phyloP scores from a whole-genome alignment of 2,113 vertebrate species.

The Okapia johnstoni region DNA sequence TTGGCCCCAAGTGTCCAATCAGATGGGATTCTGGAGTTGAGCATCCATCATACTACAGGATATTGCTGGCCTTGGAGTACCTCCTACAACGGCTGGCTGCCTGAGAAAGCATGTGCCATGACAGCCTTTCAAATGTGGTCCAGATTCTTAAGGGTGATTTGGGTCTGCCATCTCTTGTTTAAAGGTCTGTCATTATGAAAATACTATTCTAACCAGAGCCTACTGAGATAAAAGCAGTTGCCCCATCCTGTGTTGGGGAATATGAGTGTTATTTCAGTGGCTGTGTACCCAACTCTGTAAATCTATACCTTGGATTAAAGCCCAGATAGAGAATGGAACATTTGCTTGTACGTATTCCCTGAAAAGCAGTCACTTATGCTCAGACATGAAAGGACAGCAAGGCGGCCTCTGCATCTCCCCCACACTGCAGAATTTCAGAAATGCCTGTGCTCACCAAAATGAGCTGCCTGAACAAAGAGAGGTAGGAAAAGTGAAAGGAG shows the following conservation, averaged over 20 bases:
- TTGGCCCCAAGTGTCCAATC: neutral
- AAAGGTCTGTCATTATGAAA: neutral
- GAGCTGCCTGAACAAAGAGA: neutral
- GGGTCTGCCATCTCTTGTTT: neutral
- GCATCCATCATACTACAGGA: neutral
- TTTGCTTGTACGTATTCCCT: neutral
- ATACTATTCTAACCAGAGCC: neutral
- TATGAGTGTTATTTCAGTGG: neutral
- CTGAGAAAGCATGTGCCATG: neutral
- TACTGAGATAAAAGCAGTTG: slow-evolving; percentile 1
- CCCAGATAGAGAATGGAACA: neutral
- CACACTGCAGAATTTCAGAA: neutral
- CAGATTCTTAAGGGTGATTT: neutral
- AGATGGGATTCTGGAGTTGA: neutral
- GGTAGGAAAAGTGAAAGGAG: neutral
- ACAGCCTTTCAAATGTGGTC: neutral
- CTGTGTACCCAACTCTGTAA: slow-evolving; percentile 19
- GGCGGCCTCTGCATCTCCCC: neutral
- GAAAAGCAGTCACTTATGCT: neutral
- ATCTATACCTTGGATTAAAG: neutral
- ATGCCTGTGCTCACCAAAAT: neutral
- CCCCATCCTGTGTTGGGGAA: neutral
- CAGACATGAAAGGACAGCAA: neutral
- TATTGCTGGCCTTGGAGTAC: neutral
- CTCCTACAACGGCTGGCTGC: neutral